Evolutionary conservation across 2,113 vertebrate genomes (phyloP), one percentile per base, ranked within the genome.

Genomic region (Zosterops japonicus): DNA sequence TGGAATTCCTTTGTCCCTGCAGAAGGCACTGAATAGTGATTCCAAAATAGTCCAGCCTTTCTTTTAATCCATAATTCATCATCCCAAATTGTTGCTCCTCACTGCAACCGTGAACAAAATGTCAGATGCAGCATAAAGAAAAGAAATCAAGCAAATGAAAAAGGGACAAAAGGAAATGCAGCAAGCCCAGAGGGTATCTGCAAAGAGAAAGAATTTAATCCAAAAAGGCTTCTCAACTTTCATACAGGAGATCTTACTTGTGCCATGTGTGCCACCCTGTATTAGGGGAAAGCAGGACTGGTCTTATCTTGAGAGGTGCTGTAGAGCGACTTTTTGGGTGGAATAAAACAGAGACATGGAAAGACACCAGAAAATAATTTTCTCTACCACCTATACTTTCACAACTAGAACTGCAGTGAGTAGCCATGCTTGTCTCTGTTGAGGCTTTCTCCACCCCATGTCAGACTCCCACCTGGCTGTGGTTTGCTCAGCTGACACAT

Each of bases 61-160:
- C 85, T 92, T 96, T 92, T 86, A 93, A 95, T 95, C 90, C 93
- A 87, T 95, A 96, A 95, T 95, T 96, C 90, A 97, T 71, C 87
- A 94, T 93, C 52, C 49, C 94, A 91, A 95, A 84, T 84, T 94
- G 79, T 95, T 95, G 83, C 76, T 95, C 64, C 50, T 96, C 35
- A 14, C 46, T 83, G 76, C 44, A 92, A 41, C 90, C 77, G 75
- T 35, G 95, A 95, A 87, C 83, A 95, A 93, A 96, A 93, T 90
- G 92, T 85, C 81, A 89, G 89, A 50, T 1, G 3, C 39, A 75
- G 60, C 76, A 72, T 56, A 93, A 81, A 94, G 87, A 81, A 82
- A 79, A 87, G 89, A 95, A 92, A 82, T 83, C 91, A 87, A 93
- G 83, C 41, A 93, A 81, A 92, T 78, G 60, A 72, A 89, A 94